These are phyloP conservation scores for Glaucidium brasilianum DNA, from an alignment of 2,113 vertebrate species.

Conservation along the genomic window DNA sequence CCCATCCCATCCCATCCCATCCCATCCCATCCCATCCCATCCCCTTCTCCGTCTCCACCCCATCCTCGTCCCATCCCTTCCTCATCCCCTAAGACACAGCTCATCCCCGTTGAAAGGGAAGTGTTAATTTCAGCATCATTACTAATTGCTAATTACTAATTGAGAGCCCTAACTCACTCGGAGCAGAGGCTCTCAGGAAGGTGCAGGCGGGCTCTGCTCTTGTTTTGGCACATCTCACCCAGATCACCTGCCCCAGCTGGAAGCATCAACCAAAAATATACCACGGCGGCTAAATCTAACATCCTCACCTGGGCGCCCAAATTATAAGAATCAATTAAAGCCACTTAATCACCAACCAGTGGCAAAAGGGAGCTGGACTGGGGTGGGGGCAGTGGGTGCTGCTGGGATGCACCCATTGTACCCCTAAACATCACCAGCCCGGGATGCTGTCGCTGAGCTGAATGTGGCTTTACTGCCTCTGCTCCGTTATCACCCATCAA, in stretches of 20 bases:
- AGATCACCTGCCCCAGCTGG: rapidly evolving
- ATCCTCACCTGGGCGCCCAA: not conserved
- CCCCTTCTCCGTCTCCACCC: no score
- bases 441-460: not conserved
- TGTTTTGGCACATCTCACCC: not conserved
- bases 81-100: not conserved
- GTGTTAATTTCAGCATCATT: not conserved
- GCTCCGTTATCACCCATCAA: conserved; percentile 71
- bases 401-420: rapidly evolving
- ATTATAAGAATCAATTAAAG: not conserved
- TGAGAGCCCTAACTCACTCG: rapidly evolving
- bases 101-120: not conserved
- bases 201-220: rapidly evolving
- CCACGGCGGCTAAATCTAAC: rapidly evolving
- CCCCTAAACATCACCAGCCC: not conserved
- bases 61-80: no score
- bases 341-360: not conserved
- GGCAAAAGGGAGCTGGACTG: not conserved
- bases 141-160: not conserved
- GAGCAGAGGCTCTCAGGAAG: not conserved
- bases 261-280: not conserved
- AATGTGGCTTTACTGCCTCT: conserved; percentile 2
- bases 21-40: no score
- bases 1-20: no score
- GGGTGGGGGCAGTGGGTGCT: not conserved